These are phyloP conservation scores for Oceanodroma tethys DNA, from an alignment of 2,113 vertebrate genomes.

Conservation along the genomic window DNA sequence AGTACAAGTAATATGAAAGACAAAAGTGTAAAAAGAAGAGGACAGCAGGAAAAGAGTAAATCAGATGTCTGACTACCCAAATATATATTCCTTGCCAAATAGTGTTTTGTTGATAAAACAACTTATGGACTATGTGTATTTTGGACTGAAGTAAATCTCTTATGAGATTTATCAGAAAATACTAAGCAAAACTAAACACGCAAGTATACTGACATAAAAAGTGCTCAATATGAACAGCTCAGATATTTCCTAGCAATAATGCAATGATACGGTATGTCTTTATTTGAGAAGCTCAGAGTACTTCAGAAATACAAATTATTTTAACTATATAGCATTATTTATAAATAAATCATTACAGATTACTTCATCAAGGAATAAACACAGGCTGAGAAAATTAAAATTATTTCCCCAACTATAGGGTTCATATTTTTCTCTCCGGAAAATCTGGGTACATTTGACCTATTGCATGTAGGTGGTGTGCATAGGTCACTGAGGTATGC, in stretches of 20 bases:
- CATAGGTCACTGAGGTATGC: background rate
- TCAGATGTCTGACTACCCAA: background rate
- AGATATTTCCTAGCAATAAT: background rate
- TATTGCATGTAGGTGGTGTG: background rate
- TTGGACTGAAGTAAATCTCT: background rate
- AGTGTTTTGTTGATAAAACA: background rate
- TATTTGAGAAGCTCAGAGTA: background rate
- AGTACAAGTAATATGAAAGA: background rate
- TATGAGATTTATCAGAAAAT: background rate
- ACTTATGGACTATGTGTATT: background rate
- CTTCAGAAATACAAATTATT: background rate
- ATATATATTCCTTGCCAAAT: constrained; percentile 26
- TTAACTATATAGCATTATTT: background rate
- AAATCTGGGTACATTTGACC: background rate
- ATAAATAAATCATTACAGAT: background rate
- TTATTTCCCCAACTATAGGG: background rate
- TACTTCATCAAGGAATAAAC: background rate
- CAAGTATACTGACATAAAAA: background rate
- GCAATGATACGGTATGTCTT: background rate
- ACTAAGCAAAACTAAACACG: background rate
- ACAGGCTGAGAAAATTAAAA: background rate
- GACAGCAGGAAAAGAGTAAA: background rate
- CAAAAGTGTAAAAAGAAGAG: background rate
- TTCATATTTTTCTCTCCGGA: background rate
- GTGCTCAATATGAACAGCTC: background rate